Percentiles rank a stretch among this genome's conserved stretches.
These are phyloP conservation scores for Monarcha castaneiventris DNA, from an alignment of 2,113 vertebrate genomes.

Conservation along the genomic window DNA sequence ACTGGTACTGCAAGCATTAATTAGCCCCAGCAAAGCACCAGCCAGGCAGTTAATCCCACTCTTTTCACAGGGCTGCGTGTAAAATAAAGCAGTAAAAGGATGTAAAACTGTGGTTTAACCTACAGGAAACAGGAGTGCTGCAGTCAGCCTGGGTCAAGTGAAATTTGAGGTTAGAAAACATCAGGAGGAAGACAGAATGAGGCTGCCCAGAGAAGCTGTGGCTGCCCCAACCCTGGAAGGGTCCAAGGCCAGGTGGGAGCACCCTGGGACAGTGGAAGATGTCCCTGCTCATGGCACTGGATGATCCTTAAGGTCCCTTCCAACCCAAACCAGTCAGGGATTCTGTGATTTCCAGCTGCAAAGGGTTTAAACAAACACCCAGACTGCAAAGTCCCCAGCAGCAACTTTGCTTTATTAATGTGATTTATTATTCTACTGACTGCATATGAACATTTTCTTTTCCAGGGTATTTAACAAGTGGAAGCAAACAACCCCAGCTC, in stretches of 20 bases:
- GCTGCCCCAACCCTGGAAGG: not conserved
- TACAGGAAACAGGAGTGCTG: not conserved
- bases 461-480: not conserved
- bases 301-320: not conserved
- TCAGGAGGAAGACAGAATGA: not conserved
- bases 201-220: not conserved
- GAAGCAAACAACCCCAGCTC: not conserved
- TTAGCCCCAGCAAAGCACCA: not conserved
- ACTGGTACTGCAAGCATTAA: not conserved
- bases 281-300: not conserved
- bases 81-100: not conserved
- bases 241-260: not conserved
- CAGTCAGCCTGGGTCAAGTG: not conserved
- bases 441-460: not conserved
- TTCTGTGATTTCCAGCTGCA: not conserved
- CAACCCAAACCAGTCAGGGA: not conserved
- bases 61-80: not conserved
- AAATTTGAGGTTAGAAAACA: not conserved
- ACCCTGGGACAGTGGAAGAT: rapidly evolving
- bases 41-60: not conserved
- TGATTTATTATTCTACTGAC: not conserved
- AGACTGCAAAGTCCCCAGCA: not conserved
- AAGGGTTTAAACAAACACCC: not conserved
- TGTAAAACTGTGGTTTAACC: not conserved
- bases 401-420: not conserved